Evolutionary conservation across 2,888 invertebrate genomes (phyloP).

Genomic region (Hypomecis punctinalis): DNA sequence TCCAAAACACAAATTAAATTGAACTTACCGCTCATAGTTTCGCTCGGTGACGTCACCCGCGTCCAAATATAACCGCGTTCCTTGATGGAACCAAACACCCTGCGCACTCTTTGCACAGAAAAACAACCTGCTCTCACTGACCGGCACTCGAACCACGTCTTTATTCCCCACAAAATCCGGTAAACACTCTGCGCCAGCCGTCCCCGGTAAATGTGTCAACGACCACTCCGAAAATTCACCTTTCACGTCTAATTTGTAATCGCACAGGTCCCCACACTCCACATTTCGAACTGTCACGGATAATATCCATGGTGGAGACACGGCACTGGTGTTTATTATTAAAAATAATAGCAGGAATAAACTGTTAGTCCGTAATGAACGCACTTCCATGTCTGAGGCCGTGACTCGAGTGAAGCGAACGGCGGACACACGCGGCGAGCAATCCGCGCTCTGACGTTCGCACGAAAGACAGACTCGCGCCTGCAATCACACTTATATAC

Average conservation of each 20-base stretch:
- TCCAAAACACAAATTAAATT: conserved; percentile 26
- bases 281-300: conserved; percentile 61
- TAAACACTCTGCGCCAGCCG: conserved; percentile 53
- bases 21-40: conserved; percentile 59
- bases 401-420: conserved; percentile 12
- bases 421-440: background rate
- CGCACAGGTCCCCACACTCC: conserved; percentile 65
- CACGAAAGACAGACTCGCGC: background rate
- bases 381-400: conserved; percentile 65
- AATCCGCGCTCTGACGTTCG: conserved; percentile 13
- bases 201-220: conserved; percentile 62
- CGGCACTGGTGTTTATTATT: conserved; percentile 66
- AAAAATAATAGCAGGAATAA: conserved; percentile 77
- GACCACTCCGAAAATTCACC: conserved; percentile 68
- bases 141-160: conserved; percentile 57
- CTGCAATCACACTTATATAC: background rate
- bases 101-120: conserved; percentile 69
- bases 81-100: conserved; percentile 72
- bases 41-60: conserved; percentile 73
- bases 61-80: conserved; percentile 73
- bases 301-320: conserved; percentile 77
- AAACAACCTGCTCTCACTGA: conserved; percentile 58
- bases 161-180: conserved; percentile 52
- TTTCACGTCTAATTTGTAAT: conserved; percentile 65
- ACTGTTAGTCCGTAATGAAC: conserved; percentile 74